Evolutionary conservation across 64 coral and sea anemone genomes (phyloP).

Genomic region (Montipora sp.): DNA sequence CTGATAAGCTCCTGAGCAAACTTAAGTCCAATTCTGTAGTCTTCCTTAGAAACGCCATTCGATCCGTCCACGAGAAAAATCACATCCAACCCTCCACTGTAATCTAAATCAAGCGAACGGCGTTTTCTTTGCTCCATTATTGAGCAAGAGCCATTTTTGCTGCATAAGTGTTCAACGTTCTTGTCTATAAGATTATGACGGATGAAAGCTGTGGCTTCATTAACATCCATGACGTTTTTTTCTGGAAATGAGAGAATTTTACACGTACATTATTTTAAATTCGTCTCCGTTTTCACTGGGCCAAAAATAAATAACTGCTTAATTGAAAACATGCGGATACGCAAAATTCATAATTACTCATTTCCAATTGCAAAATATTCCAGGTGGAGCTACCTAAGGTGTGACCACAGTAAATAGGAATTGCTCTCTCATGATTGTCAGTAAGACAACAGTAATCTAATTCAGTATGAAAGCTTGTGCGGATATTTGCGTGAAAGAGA

Average conservation of each 20-base stretch:
- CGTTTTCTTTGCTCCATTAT: constrained; percentile 24
- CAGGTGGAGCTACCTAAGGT: not conserved
- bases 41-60: constrained; percentile 39
- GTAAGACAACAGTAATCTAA: too few species aligned
- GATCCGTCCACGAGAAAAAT: constrained; percentile 70
- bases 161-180: constrained; percentile 7
- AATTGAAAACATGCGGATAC: not conserved
- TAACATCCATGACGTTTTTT: constrained; percentile 38
- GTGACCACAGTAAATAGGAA: too few species aligned
- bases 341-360: not conserved
- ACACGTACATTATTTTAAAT: not conserved
- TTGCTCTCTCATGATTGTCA: too few species aligned
- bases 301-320: not conserved
- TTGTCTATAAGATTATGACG: constrained; percentile 23
- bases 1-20: constrained; percentile 69
- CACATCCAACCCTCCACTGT: constrained; percentile 49
- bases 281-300: not conserved
- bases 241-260: constrained; percentile 6
- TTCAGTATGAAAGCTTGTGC: too few species aligned
- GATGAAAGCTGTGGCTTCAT: constrained; percentile 51
- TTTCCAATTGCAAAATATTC: not conserved
- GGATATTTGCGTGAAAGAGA: too few species aligned
- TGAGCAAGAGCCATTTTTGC: constrained; percentile 17
- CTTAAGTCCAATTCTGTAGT: constrained; percentile 58
- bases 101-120: constrained; percentile 45